These are phyloP conservation scores for Oligia fasciuncula DNA, from an alignment of 2,888 invertebrate genomes.

Conservation along the genomic window DNA sequence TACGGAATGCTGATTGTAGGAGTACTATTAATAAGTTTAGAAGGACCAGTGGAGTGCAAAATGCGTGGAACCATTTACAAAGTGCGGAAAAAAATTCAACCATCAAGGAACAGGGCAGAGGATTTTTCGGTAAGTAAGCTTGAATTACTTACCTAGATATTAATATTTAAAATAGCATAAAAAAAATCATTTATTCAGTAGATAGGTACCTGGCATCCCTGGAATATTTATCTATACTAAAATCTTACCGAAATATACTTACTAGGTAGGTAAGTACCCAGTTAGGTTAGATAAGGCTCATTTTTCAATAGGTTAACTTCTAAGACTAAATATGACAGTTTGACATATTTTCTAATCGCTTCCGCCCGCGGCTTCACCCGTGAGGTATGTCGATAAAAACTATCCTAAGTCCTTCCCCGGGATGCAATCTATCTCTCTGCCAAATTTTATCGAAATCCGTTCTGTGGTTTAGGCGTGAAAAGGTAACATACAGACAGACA, in stretches of 20 bases:
- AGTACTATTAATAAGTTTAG: slow-evolving; percentile 70
- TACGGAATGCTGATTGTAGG: slow-evolving; percentile 69
- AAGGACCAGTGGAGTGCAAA: slow-evolving; percentile 68
- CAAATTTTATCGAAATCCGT: too few relatives aligned
- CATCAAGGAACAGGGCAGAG: slow-evolving; percentile 58
- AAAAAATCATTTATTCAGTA: background rate
- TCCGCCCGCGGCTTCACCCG: too few relatives aligned
- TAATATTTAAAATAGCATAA: background rate
- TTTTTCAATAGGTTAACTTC: too few relatives aligned
- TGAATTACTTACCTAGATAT: background rate
- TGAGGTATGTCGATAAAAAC: too few relatives aligned
- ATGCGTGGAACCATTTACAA: slow-evolving; percentile 49
- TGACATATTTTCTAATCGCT: too few relatives aligned
- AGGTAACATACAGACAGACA: too few relatives aligned
- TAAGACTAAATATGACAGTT: too few relatives aligned
- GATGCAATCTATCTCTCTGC: too few relatives aligned
- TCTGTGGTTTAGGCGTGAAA: too few relatives aligned
- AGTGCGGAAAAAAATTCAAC: slow-evolving; percentile 54
- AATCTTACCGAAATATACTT: background rate
- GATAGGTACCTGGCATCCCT: too few relatives aligned
- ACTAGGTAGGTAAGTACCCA: background rate
- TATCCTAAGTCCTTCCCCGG: too few relatives aligned
- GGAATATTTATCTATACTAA: background rate
- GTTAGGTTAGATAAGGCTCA: too few relatives aligned
- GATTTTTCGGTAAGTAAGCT: slow-evolving; percentile 65